Percentiles rank a stretch among this genome's conserved stretches.
Evolutionary conservation across 1,140 invertebrate genomes (phyloP).

Genomic region (Prorops nasuta): DNA sequence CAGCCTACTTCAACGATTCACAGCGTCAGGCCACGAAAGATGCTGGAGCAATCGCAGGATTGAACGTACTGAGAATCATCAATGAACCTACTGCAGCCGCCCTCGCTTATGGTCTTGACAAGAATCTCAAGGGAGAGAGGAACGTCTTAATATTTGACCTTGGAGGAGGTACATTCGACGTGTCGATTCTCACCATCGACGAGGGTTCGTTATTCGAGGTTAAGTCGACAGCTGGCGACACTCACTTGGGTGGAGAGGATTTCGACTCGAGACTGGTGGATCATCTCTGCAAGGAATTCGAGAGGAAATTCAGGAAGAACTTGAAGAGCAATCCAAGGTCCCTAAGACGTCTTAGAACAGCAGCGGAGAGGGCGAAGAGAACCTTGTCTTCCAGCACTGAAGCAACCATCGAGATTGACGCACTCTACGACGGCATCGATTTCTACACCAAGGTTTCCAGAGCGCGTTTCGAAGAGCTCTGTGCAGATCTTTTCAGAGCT

Average conservation of each 20-base stretch:
- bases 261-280: constrained; percentile 82
- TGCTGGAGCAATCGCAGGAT: constrained; percentile 65
- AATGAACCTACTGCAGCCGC: constrained; percentile 75
- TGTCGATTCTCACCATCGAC: constrained; percentile 83
- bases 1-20: constrained; percentile 72
- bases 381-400: constrained; percentile 62
- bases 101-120: constrained; percentile 76
- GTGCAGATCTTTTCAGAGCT: constrained; percentile 60
- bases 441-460: constrained; percentile 64
- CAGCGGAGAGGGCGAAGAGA: constrained; percentile 64
- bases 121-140: constrained; percentile 72
- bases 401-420: constrained; percentile 61
- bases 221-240: constrained; percentile 75
- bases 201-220: constrained; percentile 82
- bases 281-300: constrained; percentile 64
- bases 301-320: constrained; percentile 58
- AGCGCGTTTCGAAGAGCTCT: constrained; percentile 66
- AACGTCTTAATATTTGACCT: constrained; percentile 76
- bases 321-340: constrained; percentile 52
- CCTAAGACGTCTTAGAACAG: constrained; percentile 64
- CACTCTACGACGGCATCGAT: constrained; percentile 60
- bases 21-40: constrained; percentile 68
- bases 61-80: constrained; percentile 82
- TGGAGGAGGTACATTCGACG: constrained; percentile 79
- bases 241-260: constrained; percentile 77